Percentiles rank a stretch among this genome's conserved stretches.
These are phyloP conservation scores for Tachina fera DNA, from an alignment of 2,888 invertebrate species.

Conservation along the genomic window DNA sequence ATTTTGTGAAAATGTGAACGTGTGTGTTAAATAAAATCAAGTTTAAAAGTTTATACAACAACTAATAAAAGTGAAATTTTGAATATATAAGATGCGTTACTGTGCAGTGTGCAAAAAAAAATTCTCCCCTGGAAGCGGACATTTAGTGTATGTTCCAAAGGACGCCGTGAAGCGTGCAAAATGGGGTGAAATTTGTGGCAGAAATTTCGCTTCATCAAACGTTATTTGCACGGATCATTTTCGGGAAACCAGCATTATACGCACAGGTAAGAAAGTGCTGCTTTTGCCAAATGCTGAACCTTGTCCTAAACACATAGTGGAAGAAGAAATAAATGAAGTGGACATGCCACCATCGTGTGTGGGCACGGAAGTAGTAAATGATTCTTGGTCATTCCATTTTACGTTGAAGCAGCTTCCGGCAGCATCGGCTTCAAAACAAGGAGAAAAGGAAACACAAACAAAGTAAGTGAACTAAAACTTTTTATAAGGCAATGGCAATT, in stretches of 20 bases:
- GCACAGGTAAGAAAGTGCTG: not conserved
- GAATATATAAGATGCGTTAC: not conserved
- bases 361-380: too few species aligned
- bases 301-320: not conserved
- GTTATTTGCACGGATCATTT: conserved; percentile 16
- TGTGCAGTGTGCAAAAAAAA: conserved; percentile 14
- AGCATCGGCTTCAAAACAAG: too few species aligned
- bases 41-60: not conserved
- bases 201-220: not conserved
- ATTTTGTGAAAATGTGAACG: too few species aligned
- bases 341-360: too few species aligned
- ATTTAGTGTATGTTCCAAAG: conserved; percentile 8
- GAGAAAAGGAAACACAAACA: too few species aligned
- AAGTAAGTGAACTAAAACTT: too few species aligned
- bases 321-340: too few species aligned
- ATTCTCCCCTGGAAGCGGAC: not conserved
- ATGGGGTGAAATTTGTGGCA: conserved; percentile 14
- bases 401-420: too few species aligned
- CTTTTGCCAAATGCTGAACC: conserved; percentile 25
- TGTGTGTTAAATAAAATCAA: too few species aligned
- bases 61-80: not conserved
- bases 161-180: not conserved
- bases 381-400: too few species aligned
- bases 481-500: too few species aligned
- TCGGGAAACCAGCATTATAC: not conserved